Percentiles rank a stretch among this genome's conserved stretches.
Evolutionary conservation across 2,113 vertebrate genomes (phyloP).

Genomic region (Okapia johnstoni): DNA sequence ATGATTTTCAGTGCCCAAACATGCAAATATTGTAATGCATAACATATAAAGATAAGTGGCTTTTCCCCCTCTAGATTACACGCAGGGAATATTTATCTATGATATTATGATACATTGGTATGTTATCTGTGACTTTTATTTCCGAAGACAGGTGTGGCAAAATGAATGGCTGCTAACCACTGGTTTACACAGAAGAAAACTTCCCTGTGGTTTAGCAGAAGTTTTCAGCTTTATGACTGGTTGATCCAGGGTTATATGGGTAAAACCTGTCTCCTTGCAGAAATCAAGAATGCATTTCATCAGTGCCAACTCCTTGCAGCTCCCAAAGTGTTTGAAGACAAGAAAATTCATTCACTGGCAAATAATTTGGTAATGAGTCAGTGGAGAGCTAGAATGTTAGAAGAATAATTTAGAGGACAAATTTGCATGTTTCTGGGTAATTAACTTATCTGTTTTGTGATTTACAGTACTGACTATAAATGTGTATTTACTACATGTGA

Average conservation of each 20-base stretch:
- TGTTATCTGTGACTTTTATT: neutral
- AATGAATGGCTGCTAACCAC: neutral
- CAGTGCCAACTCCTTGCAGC: neutral
- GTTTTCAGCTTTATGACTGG: neutral
- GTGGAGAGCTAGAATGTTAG: slow-evolving; percentile 39
- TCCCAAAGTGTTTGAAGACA: neutral
- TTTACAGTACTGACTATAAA: slow-evolving; percentile 26
- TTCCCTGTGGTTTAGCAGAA: neutral
- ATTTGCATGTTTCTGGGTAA: slow-evolving; percentile 61
- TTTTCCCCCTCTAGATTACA: neutral
- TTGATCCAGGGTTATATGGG: neutral
- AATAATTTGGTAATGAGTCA: slow-evolving; percentile 47
- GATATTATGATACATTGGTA: neutral
- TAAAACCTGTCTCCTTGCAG: slow-evolving; percentile 28
- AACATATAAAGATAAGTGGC: neutral
- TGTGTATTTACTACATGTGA: neutral
- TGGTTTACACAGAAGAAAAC: neutral
- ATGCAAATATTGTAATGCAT: neutral
- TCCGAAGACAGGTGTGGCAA: neutral
- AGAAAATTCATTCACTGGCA: slow-evolving; percentile 46
- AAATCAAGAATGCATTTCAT: slow-evolving; percentile 38
- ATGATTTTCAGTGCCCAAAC: neutral
- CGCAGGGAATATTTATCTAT: neutral
- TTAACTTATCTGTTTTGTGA: slow-evolving; percentile 61
- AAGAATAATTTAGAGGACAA: slow-evolving; percentile 43